Evolutionary conservation across 2,888 invertebrate genomes (phyloP).

Genomic region (Rhyacophila evoluta): DNA sequence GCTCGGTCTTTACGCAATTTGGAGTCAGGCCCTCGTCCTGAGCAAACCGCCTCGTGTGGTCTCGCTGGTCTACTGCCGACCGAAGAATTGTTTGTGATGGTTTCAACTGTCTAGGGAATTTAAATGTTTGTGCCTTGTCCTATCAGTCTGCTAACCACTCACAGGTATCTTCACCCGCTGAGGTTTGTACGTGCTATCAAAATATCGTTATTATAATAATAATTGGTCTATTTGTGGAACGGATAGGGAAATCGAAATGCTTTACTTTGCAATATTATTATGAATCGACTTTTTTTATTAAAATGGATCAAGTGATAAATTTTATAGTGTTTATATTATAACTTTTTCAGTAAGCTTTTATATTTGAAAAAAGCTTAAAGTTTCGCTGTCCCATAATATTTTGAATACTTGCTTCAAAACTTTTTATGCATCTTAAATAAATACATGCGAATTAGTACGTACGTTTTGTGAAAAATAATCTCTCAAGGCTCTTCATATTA

Average conservation of each 20-base stretch:
- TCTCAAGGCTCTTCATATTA: no score
- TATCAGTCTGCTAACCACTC: neutral
- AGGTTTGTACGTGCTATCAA: neutral
- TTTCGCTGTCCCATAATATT: no score
- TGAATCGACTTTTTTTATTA: no score
- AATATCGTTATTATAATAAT: neutral
- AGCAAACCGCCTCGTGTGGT: conserved; percentile 31
- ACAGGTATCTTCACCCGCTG: neutral
- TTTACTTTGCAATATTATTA: no score
- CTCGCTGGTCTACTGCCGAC: conserved; percentile 6
- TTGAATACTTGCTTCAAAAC: no score
- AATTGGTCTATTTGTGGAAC: neutral
- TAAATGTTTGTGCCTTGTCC: conserved; percentile 3
- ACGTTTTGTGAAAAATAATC: no score
- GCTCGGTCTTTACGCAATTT: conserved; percentile 51
- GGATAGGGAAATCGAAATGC: neutral
- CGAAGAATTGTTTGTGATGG: conserved; percentile 31
- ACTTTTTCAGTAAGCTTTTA: no score
- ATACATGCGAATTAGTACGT: no score
- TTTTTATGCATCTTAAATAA: no score
- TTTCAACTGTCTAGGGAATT: conserved; percentile 21
- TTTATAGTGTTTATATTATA: no score
- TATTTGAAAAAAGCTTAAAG: no score
- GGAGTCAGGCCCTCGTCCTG: conserved; percentile 32
- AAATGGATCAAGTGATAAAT: no score